These are phyloP conservation scores for Cyanoramphus novaezelandiae DNA, from an alignment of 2,113 vertebrate genomes.

Conservation along the genomic window DNA sequence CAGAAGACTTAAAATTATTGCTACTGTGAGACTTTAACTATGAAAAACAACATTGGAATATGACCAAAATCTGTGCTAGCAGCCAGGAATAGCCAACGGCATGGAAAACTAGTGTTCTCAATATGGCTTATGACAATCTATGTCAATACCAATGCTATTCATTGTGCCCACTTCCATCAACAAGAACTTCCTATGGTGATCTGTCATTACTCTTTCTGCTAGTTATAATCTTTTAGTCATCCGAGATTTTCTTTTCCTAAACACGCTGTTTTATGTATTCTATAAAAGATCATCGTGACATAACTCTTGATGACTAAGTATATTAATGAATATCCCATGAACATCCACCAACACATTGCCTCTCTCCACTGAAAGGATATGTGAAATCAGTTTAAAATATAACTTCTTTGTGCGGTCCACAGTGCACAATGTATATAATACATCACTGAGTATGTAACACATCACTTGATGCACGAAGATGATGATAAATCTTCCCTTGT, in stretches of 20 bases:
- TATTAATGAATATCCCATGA: neutral
- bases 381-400: neutral
- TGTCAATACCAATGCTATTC: neutral
- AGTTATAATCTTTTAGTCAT: neutral
- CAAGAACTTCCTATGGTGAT: constrained; percentile 3
- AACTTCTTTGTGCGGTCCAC: neutral
- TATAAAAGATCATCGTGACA: neutral
- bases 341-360: neutral
- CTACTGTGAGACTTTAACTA: constrained; percentile 12
- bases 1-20: constrained; percentile 35
- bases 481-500: neutral
- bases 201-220: neutral
- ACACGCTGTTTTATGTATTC: neutral
- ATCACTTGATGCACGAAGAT: neutral
- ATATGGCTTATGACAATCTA: neutral
- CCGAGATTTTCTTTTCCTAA: neutral
- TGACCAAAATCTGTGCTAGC: neutral
- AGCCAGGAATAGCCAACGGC: neutral
- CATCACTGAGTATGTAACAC: neutral
- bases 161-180: neutral
- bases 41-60: neutral
- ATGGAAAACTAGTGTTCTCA: neutral
- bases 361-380: neutral
- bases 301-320: neutral
- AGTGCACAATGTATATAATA: neutral